Evolutionary conservation across 2,888 invertebrate genomes (phyloP).

Genomic region (Drosophila seclusa): DNA sequence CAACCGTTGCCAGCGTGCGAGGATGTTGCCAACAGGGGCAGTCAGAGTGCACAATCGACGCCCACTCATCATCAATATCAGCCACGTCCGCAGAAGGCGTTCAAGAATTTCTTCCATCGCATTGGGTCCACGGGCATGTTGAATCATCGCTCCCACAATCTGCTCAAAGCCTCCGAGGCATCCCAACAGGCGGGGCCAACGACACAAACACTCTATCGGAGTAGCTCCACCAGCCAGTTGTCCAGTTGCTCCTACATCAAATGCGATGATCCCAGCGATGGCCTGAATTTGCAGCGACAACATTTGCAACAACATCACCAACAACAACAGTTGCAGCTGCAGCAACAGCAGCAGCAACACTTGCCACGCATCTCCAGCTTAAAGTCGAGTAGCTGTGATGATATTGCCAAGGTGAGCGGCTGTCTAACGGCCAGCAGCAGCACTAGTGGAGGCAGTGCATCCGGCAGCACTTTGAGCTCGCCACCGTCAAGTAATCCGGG

Average conservation of each 20-base stretch:
- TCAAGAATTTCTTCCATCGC: constrained; percentile 90
- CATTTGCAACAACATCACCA: constrained; percentile 33
- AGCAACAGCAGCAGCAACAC: constrained; percentile 55
- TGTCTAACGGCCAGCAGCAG: constrained; percentile 67
- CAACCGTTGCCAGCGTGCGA: constrained; percentile 18
- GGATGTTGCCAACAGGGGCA: constrained; percentile 42
- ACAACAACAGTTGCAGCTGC: constrained; percentile 43
- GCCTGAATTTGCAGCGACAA: constrained; percentile 87
- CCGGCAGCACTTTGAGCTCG: constrained; percentile 49
- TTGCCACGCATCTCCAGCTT: constrained; percentile 75
- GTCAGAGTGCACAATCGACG: constrained; percentile 66
- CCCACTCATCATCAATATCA: constrained; percentile 73
- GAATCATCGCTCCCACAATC: constrained; percentile 85
- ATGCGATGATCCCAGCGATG: constrained; percentile 93
- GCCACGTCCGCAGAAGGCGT: constrained; percentile 86
- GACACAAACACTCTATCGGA: constrained; percentile 87
- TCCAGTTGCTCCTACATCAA: constrained; percentile 89
- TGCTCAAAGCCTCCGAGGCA: constrained; percentile 82
- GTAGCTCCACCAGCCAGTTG: constrained; percentile 91
- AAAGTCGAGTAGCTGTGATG: constrained; percentile 90
- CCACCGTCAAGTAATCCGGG: constrained; percentile 42
- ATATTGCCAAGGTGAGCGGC: constrained; percentile 88
- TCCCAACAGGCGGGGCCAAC: constrained; percentile 65
- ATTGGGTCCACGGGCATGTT: constrained; percentile 92
- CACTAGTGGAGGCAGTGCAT: constrained; percentile 37